Evolutionary conservation across 2,888 invertebrate genomes (phyloP), one percentile per base, ranked within the genome.

Genomic region (Amphipoea lucens): DNA sequence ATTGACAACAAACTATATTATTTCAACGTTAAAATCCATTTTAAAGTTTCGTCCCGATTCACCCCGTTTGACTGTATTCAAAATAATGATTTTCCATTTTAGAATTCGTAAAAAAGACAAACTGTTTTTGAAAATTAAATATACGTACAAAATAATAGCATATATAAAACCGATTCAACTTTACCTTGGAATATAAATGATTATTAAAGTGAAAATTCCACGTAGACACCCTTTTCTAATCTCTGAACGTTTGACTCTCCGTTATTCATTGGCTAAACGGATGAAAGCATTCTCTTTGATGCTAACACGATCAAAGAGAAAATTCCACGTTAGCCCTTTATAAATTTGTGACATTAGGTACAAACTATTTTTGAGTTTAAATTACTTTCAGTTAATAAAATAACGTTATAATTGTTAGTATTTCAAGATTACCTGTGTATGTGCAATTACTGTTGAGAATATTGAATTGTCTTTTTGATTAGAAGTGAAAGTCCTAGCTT

Each of bases 401-500:
- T 71, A 51, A 60, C 45, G 60, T 75, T 66, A 62, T 36, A 78
- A 65, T 78, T 57, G 75, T 78, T 78, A 14, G 42, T 71, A 60
- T 60, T 73, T 48, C 23, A 48, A 20, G 67, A 76, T 81, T 68
- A 29, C 23, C 14, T n/a, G 2, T 29, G 4, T 60, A 1, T 0
- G 0, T n/a, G 48, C 57, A 60, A 82, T 60, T 69, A 68, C 9
- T 77, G 29, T 79, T 51, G 0, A 60, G 62, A 72, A 68, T 40
- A 62, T 45, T 42, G 4, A 14, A 42, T 45, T 23, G 29, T 5
- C 23, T 7, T 45, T 54, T 42, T 6, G 4, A n/a, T 36, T 60
- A 20, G n/a, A n/a, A n/a, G 7, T 51, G 12, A 36, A 40, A 51
- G 0, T 7, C 63, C 17, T 14, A 54, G 40, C 5, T 40, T 40